Base-by-base conservation (phyloP, 2,797 vertebrate genomes). In the Emydoidea blandingii region DNA sequence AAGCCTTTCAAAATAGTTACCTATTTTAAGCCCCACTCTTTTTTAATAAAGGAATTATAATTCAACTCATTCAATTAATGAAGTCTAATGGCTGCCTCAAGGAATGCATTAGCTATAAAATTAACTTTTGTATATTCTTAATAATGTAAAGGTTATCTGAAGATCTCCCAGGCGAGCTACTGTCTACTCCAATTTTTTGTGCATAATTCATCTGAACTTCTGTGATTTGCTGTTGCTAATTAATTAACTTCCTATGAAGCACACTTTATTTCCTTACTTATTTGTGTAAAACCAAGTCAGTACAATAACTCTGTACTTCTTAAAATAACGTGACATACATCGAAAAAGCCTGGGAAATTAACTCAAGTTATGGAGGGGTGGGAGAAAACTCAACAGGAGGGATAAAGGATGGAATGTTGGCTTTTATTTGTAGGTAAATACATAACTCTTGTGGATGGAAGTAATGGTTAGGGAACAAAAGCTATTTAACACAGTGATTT, bases 41-140 rank as follows among this genome's bases (percentile, higher is more conserved):
- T 93, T 94, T 79, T 79, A 90, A 90, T 5, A 86, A 83, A 74
- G 62, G 0, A 62, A 65, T 96, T 86, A 23, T 52, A 87, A 21
- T 5, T 29, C 41, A 90, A 86, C 90, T 90, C 0, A 86, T 96
- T 96, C 92, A 52, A 57, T 90, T 94, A 94, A 92, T 96, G n/a
- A 95, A 93, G 52, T 88, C 94, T 96, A 96, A 95, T 97, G 90
- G 50, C 92, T 91, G 87, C 89, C 91, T 96, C 21, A 50, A 90
- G 92, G 92, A 96, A 59, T 96, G 82, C 92, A 93, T 44, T 96
- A 94, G 93, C 92, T 68, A 14, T 41, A 84, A 81, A n/a, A 83
- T 89, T 87, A 76, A 90, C 85, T 83, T 25, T 87, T 94, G 95
- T 95, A 76, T 95, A 65, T 94, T 96, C 44, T 87, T 25, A 80